Evolutionary conservation across 2,113 vertebrate species (phyloP), one percentile per base, ranked within the genome.

Genomic region (Thinocorus orbignyianus): DNA sequence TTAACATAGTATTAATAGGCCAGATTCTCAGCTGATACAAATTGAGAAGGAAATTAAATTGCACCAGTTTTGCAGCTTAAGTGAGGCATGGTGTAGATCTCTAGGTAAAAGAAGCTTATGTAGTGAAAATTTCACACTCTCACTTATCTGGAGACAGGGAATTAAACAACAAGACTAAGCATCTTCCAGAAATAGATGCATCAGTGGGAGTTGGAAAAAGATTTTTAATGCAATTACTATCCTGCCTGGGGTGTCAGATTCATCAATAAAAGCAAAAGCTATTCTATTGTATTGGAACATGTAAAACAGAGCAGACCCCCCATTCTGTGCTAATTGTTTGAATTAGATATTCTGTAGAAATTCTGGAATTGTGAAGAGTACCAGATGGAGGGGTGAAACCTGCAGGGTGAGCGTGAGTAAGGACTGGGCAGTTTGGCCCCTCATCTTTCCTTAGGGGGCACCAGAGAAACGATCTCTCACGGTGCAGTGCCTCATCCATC

Each of bases 181-280:
- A 71, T 93, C 91, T 88, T 92, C 90, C 92, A 95, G 93, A 96
- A 96, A 96, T 92, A 96, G 95, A 92, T 54, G 61, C 80, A 86
- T 48, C 88, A 88, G 95, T 96, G 90, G 88, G 95, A 95, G 92
- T 2, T 90, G 93, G 64, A 92, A 52, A 55, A 92, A 64, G 87
- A 66, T 83, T 95, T 91, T 92, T 69, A 83, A 62, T 6, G 5
- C 93, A 92, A 96, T 95, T 96, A 78, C 90, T 86, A 42, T 80
- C 85, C 90, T 92, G 81, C 81, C 73, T 60, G 74, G 44, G 73
- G 58, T 96, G 91, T 88, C 78, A 88, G 87, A 46, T 62, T 61
- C 90, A 70, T 83, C 94, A 89, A 42, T 46, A 88, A 37, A 68
- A 70, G 66, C 66, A 91, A 46, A 77, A 77, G 58, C 74, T 89